A percentile compares a stretch with the other conserved stretches of the same genome.
These are phyloP conservation scores for Bovichtus variegatus DNA, from an alignment of 2,797 vertebrate genomes.

Conservation along the genomic window DNA sequence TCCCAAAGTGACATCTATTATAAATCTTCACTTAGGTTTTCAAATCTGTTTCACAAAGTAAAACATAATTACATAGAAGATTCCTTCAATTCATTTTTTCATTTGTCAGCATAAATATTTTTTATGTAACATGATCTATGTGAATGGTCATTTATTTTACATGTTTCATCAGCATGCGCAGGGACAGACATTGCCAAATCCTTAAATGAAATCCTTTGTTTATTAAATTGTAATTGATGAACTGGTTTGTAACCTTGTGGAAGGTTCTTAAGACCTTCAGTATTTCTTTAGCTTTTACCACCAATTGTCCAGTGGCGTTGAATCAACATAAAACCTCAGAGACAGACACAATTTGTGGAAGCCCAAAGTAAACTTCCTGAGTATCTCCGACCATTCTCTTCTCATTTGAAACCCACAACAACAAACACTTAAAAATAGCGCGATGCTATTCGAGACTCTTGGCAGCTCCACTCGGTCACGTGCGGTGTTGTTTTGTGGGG, in stretches of 20 bases:
- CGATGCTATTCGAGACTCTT: slow-evolving; percentile 27
- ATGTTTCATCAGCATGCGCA: too few relatives aligned
- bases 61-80: too few relatives aligned
- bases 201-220: too few relatives aligned
- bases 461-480: slow-evolving; percentile 11
- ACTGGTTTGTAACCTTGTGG: not conserved
- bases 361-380: slow-evolving; percentile 63
- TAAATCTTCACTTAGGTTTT: not conserved
- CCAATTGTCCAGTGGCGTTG: slow-evolving; percentile 23
- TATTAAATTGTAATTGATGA: not conserved
- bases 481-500: slow-evolving; percentile 3
- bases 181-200: too few relatives aligned
- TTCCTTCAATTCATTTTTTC: too few relatives aligned
- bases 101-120: not conserved
- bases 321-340: slow-evolving; percentile 24
- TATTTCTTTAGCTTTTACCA: not conserved
- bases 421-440: slow-evolving; percentile 65
- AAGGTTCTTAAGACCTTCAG: not conserved
- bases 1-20: not conserved
- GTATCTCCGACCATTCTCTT: slow-evolving; percentile 29
- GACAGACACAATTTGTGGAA: slow-evolving; percentile 56
- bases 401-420: slow-evolving; percentile 44
- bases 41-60: too few relatives aligned
- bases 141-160: not conserved
- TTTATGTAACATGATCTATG: not conserved